Conservation (phyloP, 2,888 invertebrate species). For the Bombylius discolor region DNA sequence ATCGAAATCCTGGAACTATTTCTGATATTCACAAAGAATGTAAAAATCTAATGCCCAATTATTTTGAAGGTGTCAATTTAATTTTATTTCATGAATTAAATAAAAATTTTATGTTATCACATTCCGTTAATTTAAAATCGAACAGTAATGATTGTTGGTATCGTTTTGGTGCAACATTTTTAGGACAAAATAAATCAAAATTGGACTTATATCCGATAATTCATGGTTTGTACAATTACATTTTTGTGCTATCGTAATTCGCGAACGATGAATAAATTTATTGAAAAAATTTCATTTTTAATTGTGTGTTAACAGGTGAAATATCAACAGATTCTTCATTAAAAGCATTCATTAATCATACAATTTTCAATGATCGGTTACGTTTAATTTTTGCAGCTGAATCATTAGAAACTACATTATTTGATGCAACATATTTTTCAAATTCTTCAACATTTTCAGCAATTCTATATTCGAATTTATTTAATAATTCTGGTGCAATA, state of each 20-base stretch:
- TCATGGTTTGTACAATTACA: no score
- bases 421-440: slow-evolving; percentile 5
- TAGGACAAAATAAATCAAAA: background rate
- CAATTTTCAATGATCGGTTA: background rate
- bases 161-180: slow-evolving; percentile 9
- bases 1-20: slow-evolving; percentile 7
- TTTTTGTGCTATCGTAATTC: no score
- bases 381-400: slow-evolving; percentile 7
- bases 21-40: slow-evolving; percentile 11
- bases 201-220: no score
- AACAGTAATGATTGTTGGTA: slow-evolving; percentile 5
- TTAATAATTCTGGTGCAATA: slow-evolving; percentile 7
- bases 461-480: slow-evolving; percentile 5
- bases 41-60: slow-evolving; percentile 7
- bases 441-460: slow-evolving; percentile 6
- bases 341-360: slow-evolving; percentile 8
- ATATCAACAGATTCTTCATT: slow-evolving; percentile 7
- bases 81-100: slow-evolving; percentile 5
- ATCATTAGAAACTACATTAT: slow-evolving; percentile 1
- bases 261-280: no score
- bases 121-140: slow-evolving; percentile 5
- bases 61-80: slow-evolving; percentile 5
- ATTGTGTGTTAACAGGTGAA: slow-evolving; percentile 9
- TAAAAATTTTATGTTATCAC: slow-evolving; percentile 8
- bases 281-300: no score